Evolutionary conservation across 37 sponge, comb jelly and placozoan species (phyloP), one percentile per base, ranked within the genome.

Genomic region (Chondrilla cf. caribensis): DNA sequence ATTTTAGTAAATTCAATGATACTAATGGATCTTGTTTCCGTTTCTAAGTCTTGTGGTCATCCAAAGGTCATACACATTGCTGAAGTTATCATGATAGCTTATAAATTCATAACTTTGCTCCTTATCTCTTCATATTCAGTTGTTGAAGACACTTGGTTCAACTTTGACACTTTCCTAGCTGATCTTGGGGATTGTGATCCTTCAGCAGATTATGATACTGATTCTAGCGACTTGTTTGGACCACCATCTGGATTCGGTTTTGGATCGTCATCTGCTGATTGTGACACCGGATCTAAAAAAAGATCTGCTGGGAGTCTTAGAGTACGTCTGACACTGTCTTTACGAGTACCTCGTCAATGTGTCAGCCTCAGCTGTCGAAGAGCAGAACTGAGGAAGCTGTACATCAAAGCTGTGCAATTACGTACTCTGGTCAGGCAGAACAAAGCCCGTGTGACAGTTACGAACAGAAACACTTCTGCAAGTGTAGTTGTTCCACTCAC

Each of bases 161-260:
- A 47, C 11, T 47, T 47, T 47, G 64, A 62, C 29, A 62, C 29
- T 7, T 62, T 62, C 15, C 29, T 28, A 19, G 64, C 4, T 62
- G 64, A 62, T 62, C 64, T 62, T 62, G 64, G 64, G 5, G 64
- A 62, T 62, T 62, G 64, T 15, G 64, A 62, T 15, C 25, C 64
- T 62, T 6, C 8, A 7, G 25, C 29, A 4, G 22, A 15, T 15
- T 62, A 62, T 62, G 51, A 47, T 11, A 47, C 51, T 14, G 29
- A n/a, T 7, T 62, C 64, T 15, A 29, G 29, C 7, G 64, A 62
- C 64, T 7, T 28, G 25, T n/a, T 62, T 7, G 29, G 29, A 29
- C 18, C 25, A 29, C 9, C 11, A 11, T 11, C 51, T 47, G 51
- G 51, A 47, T 47, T 47, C 11, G 51, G 51, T 47, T 14, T 11